These are phyloP conservation scores for Ophion obscuratus DNA, from an alignment of 2,888 invertebrate genomes.

Conservation along the genomic window DNA sequence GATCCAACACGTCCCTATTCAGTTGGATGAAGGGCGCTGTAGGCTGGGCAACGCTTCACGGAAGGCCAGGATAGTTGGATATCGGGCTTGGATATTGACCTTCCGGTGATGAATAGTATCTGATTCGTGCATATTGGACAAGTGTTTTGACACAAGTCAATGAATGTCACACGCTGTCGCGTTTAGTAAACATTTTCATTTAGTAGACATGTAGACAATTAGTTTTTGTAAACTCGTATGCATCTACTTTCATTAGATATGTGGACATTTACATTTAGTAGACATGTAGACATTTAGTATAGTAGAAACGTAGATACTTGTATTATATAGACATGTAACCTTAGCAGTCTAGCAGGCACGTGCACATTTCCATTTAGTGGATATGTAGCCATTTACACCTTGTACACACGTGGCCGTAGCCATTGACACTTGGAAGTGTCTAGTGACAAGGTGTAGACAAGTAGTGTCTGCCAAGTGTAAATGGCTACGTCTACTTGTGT, in stretches of 20 bases:
- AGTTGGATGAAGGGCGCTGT: background rate
- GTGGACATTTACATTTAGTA: background rate
- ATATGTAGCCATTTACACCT: background rate
- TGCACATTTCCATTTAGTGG: background rate
- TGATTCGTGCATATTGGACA: background rate
- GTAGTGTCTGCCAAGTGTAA: too few relatives aligned
- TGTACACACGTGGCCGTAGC: too few relatives aligned
- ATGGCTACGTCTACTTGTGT: too few relatives aligned
- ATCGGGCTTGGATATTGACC: background rate
- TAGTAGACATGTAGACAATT: background rate
- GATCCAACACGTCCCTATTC: background rate
- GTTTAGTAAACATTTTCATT: background rate
- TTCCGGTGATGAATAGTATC: background rate
- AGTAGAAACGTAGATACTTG: background rate
- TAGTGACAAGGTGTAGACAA: too few relatives aligned
- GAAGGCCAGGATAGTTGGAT: background rate
- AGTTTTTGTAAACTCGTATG: background rate
- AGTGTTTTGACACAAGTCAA: background rate
- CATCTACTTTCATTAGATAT: background rate
- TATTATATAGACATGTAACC: background rate
- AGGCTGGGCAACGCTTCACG: background rate
- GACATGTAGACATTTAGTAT: background rate
- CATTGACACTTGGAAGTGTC: too few relatives aligned
- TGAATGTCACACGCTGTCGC: background rate
- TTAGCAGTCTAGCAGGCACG: too few relatives aligned